Base-by-base conservation (phyloP, 2,113 vertebrate species). In the Octodon degus region DNA sequence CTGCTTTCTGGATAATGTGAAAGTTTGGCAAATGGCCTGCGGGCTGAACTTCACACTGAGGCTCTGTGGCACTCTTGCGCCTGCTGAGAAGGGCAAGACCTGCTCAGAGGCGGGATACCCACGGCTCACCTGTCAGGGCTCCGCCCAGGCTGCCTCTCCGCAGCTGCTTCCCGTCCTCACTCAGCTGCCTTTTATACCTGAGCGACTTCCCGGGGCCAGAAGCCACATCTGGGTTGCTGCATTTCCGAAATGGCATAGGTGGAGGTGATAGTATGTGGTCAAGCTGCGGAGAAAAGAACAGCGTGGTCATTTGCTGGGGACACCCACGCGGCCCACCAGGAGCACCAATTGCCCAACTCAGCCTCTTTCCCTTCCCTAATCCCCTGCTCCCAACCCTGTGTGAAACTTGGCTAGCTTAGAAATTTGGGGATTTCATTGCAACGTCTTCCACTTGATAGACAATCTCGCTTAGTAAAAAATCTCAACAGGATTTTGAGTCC, bases 101-200 rank as follows among this genome's bases (percentile, higher is more conserved):
- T 72, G 79, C 89, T 53, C 8, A 32, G 22, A 6, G 0, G 20
- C 1, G 0, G 1, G 4, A 1, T 4, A 6, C 37, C 20, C 20
- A 0, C 0, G 4, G 97, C 98, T 98, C 97, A 99, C 99, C 99
- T 20, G 99, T 99, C 72, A 99, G 98, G 19, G 99, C 99, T 24
- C 99, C 99, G 40, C 99, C 99, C 0, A 99, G 99, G 91, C 99
- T 99, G 94, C 99, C 99, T 81, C 99, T 98, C n/a, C 99, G 98
- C 55, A 99, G 93, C 70, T 99, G 97, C 92, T 97, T 99, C 14
- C 99, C 99, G 91, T 99, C 99, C 60, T 99, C 99, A 80, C 98
- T 99, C 88, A 99, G 98, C 79, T 99, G 99, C 3, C 98, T 98
- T 94, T 99, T 99, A 76, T 99, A 99, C 96, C 99, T 99, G 58